Evolutionary conservation across 1,140 invertebrate species (phyloP).

Genomic region (Caligus rogercresseyi): DNA sequence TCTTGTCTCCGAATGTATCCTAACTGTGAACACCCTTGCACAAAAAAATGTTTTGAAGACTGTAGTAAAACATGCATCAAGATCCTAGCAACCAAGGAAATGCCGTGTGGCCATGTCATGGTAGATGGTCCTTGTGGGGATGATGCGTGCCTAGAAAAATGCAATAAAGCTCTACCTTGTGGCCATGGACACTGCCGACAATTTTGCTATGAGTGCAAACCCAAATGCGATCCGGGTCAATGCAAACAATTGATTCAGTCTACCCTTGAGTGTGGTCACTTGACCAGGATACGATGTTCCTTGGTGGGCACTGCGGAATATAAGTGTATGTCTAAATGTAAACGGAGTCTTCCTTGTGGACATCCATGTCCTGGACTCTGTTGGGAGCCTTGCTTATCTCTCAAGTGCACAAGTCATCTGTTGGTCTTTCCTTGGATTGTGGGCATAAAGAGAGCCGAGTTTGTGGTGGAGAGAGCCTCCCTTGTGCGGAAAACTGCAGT

Average conservation of each 20-base stretch:
- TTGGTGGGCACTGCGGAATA: too few relatives aligned
- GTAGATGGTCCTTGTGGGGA: background rate
- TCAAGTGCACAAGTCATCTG: background rate
- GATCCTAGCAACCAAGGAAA: background rate
- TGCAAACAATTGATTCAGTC: background rate
- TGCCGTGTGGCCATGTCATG: background rate
- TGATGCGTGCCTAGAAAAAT: background rate
- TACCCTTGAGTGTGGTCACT: background rate
- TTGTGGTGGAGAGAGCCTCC: background rate
- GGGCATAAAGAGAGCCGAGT: background rate
- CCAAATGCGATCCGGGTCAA: background rate
- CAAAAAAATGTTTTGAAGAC: background rate
- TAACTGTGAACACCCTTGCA: background rate
- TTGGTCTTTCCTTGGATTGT: background rate
- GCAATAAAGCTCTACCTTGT: background rate
- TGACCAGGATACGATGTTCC: background rate
- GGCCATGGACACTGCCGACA: background rate
- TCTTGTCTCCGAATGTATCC: background rate
- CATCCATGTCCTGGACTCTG: background rate
- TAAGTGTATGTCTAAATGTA: background rate
- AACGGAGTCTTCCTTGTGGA: background rate
- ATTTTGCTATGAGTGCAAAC: background rate
- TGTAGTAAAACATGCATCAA: background rate
- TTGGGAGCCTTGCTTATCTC: background rate
- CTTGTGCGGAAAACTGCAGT: background rate